Base-by-base conservation (phyloP, 2,113 vertebrate species). In the Mystacornis crossleyi region DNA sequence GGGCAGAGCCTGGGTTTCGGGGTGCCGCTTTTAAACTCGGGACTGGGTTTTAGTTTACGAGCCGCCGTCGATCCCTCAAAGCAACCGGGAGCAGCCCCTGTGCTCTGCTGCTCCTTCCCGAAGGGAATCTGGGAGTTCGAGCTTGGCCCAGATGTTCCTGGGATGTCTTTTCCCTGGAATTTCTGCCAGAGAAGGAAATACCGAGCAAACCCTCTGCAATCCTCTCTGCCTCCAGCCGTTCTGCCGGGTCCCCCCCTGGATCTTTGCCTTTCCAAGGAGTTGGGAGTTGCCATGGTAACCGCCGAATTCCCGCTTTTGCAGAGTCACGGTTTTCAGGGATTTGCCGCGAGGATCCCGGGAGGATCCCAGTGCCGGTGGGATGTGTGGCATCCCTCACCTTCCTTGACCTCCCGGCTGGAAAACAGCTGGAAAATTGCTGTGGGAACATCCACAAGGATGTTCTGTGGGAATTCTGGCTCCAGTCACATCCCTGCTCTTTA, bases 41-140 rank as follows among this genome's bases (percentile, higher is more conserved):
- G 47, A 15, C 5, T 48, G 8, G 13, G 18, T 14, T 29, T 65
- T 6, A 33, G 29, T 1, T 14, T 10, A 9, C 42, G 62, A 18
- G 45, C 12, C 19, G 45, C 12, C 19, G 28, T 9, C 0, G 1
- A 6, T 48, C 42, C 50, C 4, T 4, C 29, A 4, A 13, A 3
- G 1, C 1, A 3, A 38, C 8, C 3, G 0, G 42, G 48, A 77
- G 58, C 62, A 45, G 47, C n/a, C 26, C n/a, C n/a, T 7, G 31
- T 28, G 40, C 70, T 73, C 36, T 55, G 53, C 54, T 1, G 4
- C n/a, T 62, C 47, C 81, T 31, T 45, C 51, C 62, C 14, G 0
- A 25, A 36, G 28, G 47, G 17, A 1, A 3, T 18, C 54, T 0
- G 20, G 58, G 45, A 24, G 42, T 64, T 10, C 10, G 21, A 71